Base-by-base conservation (phyloP, 2,888 invertebrate species). In the Limnephilus marmoratus region DNA sequence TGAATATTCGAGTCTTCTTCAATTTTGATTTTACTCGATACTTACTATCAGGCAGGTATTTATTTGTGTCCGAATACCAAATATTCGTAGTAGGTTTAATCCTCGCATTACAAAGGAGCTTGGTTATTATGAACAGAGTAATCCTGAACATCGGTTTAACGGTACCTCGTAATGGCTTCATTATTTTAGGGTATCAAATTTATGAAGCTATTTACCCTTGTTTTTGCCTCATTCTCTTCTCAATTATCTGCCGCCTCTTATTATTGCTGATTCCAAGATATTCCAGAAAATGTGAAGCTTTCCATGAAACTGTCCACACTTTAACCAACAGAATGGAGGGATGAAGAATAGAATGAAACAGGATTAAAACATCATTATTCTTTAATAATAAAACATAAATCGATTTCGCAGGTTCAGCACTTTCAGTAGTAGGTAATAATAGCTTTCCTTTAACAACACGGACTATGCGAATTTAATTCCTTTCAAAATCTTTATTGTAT, bases 131-230 rank as follows among this genome's bases (percentile, higher is more conserved):
- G 53, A 80, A 88, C 12, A 88, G 34, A 88, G 88, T 88, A 88
- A 88, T 88, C 88, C 81, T 81, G 81, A 37, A 90, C 37, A 90
- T 81, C 81, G 87, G 87, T 87, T 81, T 91, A 81, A 81, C 81
- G 85, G 88, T 91, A 86, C 91, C 41, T 49, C 88, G 53, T 87
- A 91, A 91, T 91, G 91, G 87, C 49, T 87, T 85, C 91, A 91
- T 91, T 91, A 91, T 81, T 87, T 80, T 91, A 81, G 81, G 68
- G 91, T 82, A 87, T 91, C 91, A 91, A 85, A 88, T 88, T 88
- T 88, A 68, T 88, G 45, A 86, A 88, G 53, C 88, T 88, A 88
- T 88, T 88, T 88, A 80, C 88, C 88, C 88, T 88, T 88, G 88
- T 88, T 68, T 49, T 86, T 88, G 68, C 88, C 88, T 68, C 68